phyloP scores from a whole-genome alignment of 1,140 invertebrate species.

The Pogonomyrmex barbatus region DNA sequence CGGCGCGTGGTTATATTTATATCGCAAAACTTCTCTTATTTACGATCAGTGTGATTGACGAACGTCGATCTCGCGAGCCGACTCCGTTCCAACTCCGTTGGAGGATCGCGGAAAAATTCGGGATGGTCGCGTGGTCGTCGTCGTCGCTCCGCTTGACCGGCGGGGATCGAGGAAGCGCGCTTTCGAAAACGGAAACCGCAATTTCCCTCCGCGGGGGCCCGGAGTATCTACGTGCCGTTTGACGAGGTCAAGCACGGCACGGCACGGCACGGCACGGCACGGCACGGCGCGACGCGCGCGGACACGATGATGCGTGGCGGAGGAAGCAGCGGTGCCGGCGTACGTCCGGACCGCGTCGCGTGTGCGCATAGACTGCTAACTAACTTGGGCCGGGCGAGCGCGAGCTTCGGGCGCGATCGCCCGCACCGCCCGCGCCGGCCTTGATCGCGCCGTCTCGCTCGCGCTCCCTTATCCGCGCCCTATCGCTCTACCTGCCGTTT shows the following conservation, averaged over 20 bases:
- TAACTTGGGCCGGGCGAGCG: slow-evolving; percentile 78
- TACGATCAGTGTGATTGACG: background rate
- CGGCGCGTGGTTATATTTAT: slow-evolving; percentile 3
- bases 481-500: slow-evolving; percentile 50
- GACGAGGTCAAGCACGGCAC: slow-evolving; percentile 1
- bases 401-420: slow-evolving; percentile 75
- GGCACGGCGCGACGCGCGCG: slow-evolving; percentile 7
- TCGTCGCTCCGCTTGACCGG: background rate
- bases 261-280: background rate
- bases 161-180: slow-evolving; percentile 32
- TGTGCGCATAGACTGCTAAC: slow-evolving; percentile 86
- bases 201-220: slow-evolving; percentile 52
- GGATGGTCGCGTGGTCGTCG: background rate
- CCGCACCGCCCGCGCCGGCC: slow-evolving; percentile 29
- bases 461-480: slow-evolving; percentile 63
- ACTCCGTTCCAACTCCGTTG: background rate
- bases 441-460: slow-evolving; percentile 44
- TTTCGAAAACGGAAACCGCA: slow-evolving; percentile 65
- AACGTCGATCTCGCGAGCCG: background rate
- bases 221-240: slow-evolving; percentile 65
- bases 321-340: slow-evolving; percentile 49
- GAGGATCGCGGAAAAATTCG: background rate
- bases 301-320: background rate
- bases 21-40: background rate
- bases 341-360: slow-evolving; percentile 83